These are phyloP conservation scores for Epinephelus coioides DNA, from an alignment of 2,797 vertebrate species.

Conservation along the genomic window DNA sequence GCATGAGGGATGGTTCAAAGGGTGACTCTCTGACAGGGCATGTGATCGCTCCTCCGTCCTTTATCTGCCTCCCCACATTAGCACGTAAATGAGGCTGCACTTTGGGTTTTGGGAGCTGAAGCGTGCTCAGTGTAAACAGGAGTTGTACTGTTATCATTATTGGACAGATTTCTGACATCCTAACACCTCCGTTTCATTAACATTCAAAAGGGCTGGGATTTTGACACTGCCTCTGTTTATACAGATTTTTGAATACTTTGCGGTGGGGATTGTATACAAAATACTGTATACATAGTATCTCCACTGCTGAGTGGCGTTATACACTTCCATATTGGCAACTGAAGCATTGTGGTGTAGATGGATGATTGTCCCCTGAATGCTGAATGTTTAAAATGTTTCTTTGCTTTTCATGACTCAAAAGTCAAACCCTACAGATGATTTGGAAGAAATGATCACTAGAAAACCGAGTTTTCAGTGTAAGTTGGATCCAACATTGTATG, in stretches of 20 bases:
- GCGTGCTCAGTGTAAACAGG: conserved; percentile 86
- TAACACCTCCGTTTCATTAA: conserved; percentile 86
- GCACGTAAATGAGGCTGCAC: conserved; percentile 90
- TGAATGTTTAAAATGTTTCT: conserved; percentile 26
- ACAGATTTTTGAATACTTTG: conserved; percentile 80
- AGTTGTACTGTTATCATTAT: conserved; percentile 87
- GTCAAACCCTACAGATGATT: conserved; percentile 26
- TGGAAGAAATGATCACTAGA: conserved; percentile 7
- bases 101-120: conserved; percentile 85
- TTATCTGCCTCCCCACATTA: conserved; percentile 89
- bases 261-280: conserved; percentile 74
- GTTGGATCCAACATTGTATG: conserved; percentile 47
- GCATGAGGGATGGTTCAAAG: conserved; percentile 87
- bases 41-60: conserved; percentile 87
- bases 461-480: conserved; percentile 27
- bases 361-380: conserved; percentile 28
- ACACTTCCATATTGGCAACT: conserved; percentile 56
- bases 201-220: conserved; percentile 83
- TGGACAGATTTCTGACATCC: conserved; percentile 89
- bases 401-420: conserved; percentile 27
- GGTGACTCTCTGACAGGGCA: conserved; percentile 87
- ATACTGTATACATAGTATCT: conserved; percentile 68
- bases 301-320: conserved; percentile 60
- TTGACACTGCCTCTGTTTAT: conserved; percentile 87
- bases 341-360: conserved; percentile 19